Conservation (phyloP, 1,140 invertebrate genomes). For the Oreohelix idahoensis region DNA sequence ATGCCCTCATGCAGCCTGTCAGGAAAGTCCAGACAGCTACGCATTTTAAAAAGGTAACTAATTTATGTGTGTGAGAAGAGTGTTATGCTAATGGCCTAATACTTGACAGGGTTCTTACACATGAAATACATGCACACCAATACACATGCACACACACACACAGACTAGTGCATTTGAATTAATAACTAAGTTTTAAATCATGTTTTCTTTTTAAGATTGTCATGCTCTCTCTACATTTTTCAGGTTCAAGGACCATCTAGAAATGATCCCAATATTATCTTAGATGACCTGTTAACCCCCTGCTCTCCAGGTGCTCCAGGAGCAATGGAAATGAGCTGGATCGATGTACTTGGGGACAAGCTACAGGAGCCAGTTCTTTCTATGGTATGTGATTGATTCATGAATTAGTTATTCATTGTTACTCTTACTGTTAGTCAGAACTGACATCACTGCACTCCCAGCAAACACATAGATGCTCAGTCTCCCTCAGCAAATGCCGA, state of each 20-base stretch:
- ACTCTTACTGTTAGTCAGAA: too few relatives aligned
- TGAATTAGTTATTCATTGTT: too few relatives aligned
- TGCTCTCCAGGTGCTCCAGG: conserved; percentile 95
- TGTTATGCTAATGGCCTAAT: too few relatives aligned
- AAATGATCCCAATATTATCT: conserved; percentile 84
- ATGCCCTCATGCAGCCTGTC: conserved; percentile 99
- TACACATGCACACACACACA: too few relatives aligned
- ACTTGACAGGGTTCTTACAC: too few relatives aligned
- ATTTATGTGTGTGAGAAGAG: too few relatives aligned
- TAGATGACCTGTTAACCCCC: conserved; percentile 93
- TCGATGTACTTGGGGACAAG: conserved; percentile 95
- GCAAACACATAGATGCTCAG: too few relatives aligned
- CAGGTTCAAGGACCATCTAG: conserved; percentile 88
- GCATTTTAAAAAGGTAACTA: conserved; percentile 86
- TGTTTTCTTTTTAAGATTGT: background rate
- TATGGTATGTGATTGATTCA: conserved; percentile 84
- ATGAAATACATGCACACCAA: too few relatives aligned
- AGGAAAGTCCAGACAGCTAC: conserved; percentile 98
- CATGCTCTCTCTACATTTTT: too few relatives aligned
- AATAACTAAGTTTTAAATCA: background rate
- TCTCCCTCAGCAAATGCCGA: too few relatives aligned
- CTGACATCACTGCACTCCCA: too few relatives aligned
- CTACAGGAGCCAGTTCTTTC: conserved; percentile 95
- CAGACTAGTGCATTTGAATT: too few relatives aligned
- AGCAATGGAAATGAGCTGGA: conserved; percentile 97